Evolutionary conservation across 2,797 vertebrate species (phyloP).

Genomic region (Sorex maritimensis): DNA sequence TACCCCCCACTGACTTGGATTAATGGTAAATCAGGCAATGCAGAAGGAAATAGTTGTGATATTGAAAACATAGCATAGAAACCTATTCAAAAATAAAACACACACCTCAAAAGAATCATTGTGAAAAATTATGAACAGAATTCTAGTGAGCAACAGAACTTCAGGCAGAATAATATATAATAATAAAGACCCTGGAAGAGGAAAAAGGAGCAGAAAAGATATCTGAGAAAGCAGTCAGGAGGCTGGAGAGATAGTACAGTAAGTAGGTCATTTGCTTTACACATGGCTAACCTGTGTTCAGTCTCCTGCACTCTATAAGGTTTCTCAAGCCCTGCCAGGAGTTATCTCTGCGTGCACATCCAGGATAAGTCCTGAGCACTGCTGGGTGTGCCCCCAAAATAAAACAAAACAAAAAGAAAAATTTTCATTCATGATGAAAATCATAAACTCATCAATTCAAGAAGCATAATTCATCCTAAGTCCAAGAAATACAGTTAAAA

Average conservation of each 20-base stretch:
- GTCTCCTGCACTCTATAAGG: too few species aligned
- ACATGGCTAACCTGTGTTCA: too few species aligned
- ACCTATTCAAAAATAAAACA: slow-evolving; percentile 33
- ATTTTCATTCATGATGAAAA: background rate
- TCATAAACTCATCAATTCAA: slow-evolving; percentile 30
- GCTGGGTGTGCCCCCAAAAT: too few species aligned
- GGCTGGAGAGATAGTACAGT: too few species aligned
- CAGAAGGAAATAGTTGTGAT: background rate
- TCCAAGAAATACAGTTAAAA: slow-evolving; percentile 55
- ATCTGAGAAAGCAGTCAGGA: background rate
- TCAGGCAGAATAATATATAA: background rate
- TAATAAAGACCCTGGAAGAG: background rate
- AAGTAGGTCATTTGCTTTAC: too few species aligned
- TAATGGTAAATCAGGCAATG: background rate
- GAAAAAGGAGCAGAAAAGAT: background rate
- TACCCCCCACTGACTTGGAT: too few species aligned
- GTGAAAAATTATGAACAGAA: background rate
- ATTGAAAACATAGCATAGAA: slow-evolving; percentile 38
- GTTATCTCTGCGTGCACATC: too few species aligned
- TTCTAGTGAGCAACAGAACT: background rate
- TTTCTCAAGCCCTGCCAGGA: too few species aligned
- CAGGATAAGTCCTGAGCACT: too few species aligned
- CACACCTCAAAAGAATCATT: background rate
- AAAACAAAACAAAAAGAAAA: too few species aligned
- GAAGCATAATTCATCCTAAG: background rate